Evolutionary conservation across 2,113 vertebrate species (phyloP), one percentile per base, ranked within the genome.

Genomic region (Phrynosoma blainvillii): DNA sequence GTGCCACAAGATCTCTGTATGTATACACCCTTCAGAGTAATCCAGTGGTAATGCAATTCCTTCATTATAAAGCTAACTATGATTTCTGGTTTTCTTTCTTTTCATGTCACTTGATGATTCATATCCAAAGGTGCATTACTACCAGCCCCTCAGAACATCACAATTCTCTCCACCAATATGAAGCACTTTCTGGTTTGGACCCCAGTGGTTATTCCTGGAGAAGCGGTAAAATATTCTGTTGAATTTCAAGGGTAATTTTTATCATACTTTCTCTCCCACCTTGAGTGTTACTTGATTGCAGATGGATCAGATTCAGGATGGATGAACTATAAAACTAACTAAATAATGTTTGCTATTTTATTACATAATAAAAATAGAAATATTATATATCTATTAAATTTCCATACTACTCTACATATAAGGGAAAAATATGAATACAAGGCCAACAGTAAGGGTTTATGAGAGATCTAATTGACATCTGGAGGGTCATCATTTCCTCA

Each of bases 221-320:
- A 94, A 92, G 90, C 87, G 76, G 89, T 96, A 42, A 88, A 87
- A 88, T 97, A 97, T 88, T 96, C 93, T 0, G 96, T 97, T 0
- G 94, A 97, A 84, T 95, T 96, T 93, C 97, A 97, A 87, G 97
- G 97, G 97, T 97, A 94, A 96, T 74, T 85, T 68, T 11, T 77
- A 0, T 0, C 32, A n/a, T 42, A 73, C 79, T 88, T 88, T 80
- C 5, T 40, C 1, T 59, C 10, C 16, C 3, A 70, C 80, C 27
- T 84, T 91, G 36, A 40, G n/a, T 87, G 0, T 1, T 40, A 25
- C 2, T 36, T 80, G 79, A 59, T 40, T 73, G 56, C 36, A 71
- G n/a, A n/a, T 13, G 14, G 42, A 25, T 25, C 25, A 47, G 47
- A 47, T 47, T 47, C 36, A 59, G 78, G 8, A 16, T 73, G 23